A percentile compares a stretch with the other conserved stretches of the same genome.
Evolutionary conservation across 2,113 vertebrate genomes (phyloP).

Genomic region (Tragulus kanchil): DNA sequence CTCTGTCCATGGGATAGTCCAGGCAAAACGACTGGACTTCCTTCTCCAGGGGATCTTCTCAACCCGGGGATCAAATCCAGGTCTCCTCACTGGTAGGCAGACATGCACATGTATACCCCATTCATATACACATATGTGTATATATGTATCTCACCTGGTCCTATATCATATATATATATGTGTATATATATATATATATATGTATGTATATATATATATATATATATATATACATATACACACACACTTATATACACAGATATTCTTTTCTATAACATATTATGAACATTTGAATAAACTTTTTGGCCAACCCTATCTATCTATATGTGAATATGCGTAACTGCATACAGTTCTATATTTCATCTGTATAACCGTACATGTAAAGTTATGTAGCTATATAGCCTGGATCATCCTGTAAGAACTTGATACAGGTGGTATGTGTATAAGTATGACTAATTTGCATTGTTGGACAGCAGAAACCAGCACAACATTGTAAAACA

Average conservation of each 20-base stretch:
- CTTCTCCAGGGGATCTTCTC: background rate
- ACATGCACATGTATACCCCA: background rate
- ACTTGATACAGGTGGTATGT: background rate
- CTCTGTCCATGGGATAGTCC: background rate
- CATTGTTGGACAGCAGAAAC: fast-evolving
- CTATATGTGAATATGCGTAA: background rate
- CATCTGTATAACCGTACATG: background rate
- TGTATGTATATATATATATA: background rate
- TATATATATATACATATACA: background rate
- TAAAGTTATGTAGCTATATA: background rate
- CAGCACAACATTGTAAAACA: background rate
- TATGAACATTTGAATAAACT: background rate
- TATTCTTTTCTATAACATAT: background rate
- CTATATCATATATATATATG: background rate
- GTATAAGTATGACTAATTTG: background rate
- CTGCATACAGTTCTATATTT: background rate
- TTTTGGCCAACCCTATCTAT: background rate
- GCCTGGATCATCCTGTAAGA: background rate
- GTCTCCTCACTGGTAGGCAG: background rate
- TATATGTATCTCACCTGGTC: background rate
- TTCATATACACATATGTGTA: background rate
- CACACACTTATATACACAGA: no score
- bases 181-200: background rate
- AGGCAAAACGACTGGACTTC: background rate
- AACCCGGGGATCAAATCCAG: background rate